Evolutionary conservation across 1,140 invertebrate species (phyloP).

Genomic region (Patella vulgata): DNA sequence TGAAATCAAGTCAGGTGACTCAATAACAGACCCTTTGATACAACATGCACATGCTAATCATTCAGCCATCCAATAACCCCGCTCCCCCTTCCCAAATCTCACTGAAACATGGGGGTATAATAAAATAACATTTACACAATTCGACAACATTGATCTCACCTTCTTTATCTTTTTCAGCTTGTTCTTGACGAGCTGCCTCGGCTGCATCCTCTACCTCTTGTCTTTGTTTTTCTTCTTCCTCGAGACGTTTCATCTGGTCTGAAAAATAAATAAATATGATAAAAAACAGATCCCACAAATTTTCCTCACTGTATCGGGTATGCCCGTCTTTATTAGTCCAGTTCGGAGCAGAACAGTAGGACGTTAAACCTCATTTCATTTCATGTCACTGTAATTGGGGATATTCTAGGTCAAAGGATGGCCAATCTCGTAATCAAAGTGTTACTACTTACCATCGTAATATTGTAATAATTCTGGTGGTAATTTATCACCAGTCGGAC

Average conservation of each 20-base stretch:
- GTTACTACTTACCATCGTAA: constrained; percentile 62
- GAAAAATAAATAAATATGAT: constrained; percentile 23
- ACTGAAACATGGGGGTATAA: neutral
- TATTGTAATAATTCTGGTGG: constrained; percentile 62
- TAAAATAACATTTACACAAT: neutral
- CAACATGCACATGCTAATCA: no score
- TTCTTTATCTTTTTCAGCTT: constrained; percentile 42
- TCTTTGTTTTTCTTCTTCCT: constrained; percentile 57
- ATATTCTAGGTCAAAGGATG: no score
- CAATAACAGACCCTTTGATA: no score
- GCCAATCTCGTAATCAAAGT: no score
- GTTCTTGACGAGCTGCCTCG: constrained; percentile 40
- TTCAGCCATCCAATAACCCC: neutral
- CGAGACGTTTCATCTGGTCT: constrained; percentile 64
- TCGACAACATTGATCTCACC: constrained; percentile 10
- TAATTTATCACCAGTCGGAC: constrained; percentile 60
- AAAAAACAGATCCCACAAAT: no score
- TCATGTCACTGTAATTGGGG: no score
- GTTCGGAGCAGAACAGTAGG: no score
- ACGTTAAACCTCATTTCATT: no score
- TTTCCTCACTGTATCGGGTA: no score
- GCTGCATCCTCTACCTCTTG: constrained; percentile 50
- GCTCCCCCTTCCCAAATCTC: constrained; percentile 12
- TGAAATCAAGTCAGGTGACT: no score
- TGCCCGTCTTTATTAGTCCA: no score